phyloP scores from a whole-genome alignment of 1,140 invertebrate genomes.

The Macrosteles quadrilineatus region DNA sequence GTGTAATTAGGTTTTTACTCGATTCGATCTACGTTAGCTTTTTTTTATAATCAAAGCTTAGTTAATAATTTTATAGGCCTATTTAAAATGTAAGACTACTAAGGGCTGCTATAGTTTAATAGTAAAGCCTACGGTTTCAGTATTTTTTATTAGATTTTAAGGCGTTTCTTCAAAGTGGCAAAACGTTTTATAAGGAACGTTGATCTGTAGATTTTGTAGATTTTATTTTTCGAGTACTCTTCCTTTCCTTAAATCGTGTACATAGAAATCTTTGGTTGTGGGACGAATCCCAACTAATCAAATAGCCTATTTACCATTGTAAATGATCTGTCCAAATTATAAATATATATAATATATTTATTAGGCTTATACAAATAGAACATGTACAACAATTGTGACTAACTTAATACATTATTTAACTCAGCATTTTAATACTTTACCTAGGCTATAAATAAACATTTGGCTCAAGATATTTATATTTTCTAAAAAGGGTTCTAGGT shows the following conservation, averaged over 20 bases:
- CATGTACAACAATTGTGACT: too few species aligned
- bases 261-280: conserved; percentile 19
- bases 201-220: conserved; percentile 6
- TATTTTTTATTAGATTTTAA: conserved; percentile 4
- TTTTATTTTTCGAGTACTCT: conserved; percentile 15
- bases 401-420: too few species aligned
- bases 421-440: too few species aligned
- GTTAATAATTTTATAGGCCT: conserved; percentile 9
- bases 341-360: conserved; percentile 22
- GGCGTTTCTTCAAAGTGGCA: not conserved
- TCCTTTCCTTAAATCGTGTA: not conserved
- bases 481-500: too few species aligned
- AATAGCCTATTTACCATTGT: conserved; percentile 19
- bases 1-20: not conserved
- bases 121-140: not conserved
- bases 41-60: conserved; percentile 17
- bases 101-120: not conserved
- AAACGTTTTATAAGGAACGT: not conserved
- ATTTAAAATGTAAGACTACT: conserved; percentile 4
- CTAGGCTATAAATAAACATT: too few species aligned
- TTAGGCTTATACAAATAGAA: not conserved
- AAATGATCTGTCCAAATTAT: conserved; percentile 22
- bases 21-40: not conserved
- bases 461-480: too few species aligned
- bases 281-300: conserved; percentile 5